Evolutionary conservation across 1,140 invertebrate species (phyloP), one percentile per base, ranked within the genome.

Genomic region (Magallana gigas): DNA sequence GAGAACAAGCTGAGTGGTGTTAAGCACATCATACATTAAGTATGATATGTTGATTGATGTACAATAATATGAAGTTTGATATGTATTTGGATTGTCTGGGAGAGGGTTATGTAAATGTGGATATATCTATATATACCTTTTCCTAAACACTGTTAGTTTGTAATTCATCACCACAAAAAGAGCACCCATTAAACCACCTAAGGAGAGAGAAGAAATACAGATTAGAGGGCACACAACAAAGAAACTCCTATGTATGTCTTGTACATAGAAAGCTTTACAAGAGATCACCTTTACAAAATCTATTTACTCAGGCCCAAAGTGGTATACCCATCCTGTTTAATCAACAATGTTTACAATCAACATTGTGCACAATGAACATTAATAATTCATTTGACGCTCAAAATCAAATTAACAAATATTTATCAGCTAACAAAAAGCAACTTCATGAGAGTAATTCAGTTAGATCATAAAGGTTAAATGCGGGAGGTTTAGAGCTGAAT

Each of bases 81-180:
- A 48, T 48, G 36, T 48, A 48, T 48, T 48, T 2, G 36, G 36
- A 48, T 48, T 48, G 0, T 48, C 36, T 5, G 5, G 5, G 5
- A 48, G 36, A 48, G 36, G 36, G 36, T 48, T 48, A 48, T 48
- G 36, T 48, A 48, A 48, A 48, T 48, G 36, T 48, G 36, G 36
- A 48, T 48, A 48, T 48, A 48, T 48, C 23, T 4, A 48, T 48
- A 48, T 48, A 64, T 95, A 98, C 97, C 96, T 96, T 93, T 98
- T 96, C 86, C 99, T 96, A 93, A 99, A 98, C 7, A 97, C 96
- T n/a, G 98, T 97, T 7, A 99, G 95, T 94, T 96, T 97, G 88
- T 97, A 98, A 94, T 99, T 99, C 16, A 99, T 95, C 89, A 97
- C 95, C 95, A 99, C 99, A 97, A 98, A 99, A 3, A 98, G 93